A percentile compares a stretch with the other conserved stretches of the same genome.
phyloP scores from a whole-genome alignment of 2,113 vertebrate genomes.

The Thermophis baileyi region DNA sequence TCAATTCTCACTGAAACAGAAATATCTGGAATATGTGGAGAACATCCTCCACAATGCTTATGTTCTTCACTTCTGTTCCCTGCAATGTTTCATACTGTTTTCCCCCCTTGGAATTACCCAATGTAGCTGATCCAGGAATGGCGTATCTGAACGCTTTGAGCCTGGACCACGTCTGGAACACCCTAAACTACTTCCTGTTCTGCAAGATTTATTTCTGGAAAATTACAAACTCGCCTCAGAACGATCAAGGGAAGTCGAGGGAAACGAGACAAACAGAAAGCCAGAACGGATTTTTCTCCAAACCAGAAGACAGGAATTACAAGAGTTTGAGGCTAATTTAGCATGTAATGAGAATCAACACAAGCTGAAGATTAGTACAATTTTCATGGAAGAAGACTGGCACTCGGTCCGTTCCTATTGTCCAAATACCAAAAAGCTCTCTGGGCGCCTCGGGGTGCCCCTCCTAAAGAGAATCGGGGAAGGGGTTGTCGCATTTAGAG shows the following conservation, averaged over 20 bases:
- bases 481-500: background rate
- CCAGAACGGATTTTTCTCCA: background rate
- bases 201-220: background rate
- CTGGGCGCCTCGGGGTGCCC: constrained; percentile 23
- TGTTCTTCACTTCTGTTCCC: background rate
- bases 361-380: constrained; percentile 38
- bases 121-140: background rate
- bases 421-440: constrained; percentile 56
- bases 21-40: background rate
- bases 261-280: background rate
- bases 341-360: constrained; percentile 8
- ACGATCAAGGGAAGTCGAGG: background rate
- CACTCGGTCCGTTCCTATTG: constrained; percentile 40
- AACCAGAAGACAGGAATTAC: background rate
- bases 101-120: background rate
- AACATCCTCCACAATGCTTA: background rate
- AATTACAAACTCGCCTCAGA: background rate
- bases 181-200: background rate
- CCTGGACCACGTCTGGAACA: background rate
- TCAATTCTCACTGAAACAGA: background rate
- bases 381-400: constrained; percentile 24
- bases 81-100: background rate
- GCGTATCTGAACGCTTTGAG: background rate
- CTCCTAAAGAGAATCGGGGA: constrained; percentile 41
- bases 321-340: background rate